Evolutionary conservation across 1,140 invertebrate genomes (phyloP), one percentile per base, ranked within the genome.

Genomic region (Mizuhopecten yessoensis): DNA sequence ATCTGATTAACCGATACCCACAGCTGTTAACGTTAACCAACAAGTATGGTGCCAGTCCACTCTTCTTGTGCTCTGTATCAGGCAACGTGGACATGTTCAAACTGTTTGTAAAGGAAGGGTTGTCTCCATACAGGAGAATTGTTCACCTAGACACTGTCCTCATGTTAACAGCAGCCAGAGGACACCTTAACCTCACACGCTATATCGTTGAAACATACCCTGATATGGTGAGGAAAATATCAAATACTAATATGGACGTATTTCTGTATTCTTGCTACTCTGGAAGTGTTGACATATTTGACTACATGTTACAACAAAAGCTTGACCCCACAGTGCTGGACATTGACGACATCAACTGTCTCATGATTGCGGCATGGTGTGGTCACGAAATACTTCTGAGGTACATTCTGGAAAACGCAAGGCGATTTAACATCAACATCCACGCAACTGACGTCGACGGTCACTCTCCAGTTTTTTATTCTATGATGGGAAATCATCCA

Each of bases 1-100:
- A 75, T n/a, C 57, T 75, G 23, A 11, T 29, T 3, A n/a, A 75
- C n/a, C 9, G 57, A 29, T 75, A 75, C 17, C 57, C 57, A 75
- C 1, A 75, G n/a, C n/a, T 75, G n/a, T 75, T 75, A n/a, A 29
- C 23, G 9, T 29, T 75, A 75, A n/a, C 1, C 29, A 75, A 75
- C n/a, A 75, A 75, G 17, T 75, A 29, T 75, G 57, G 29, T 29
- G 15, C 57, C 9, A 29, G 23, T 75, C 57, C 57, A 29, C 57
- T 75, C n/a, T 75, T 75, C 11, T 75, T 75, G 11, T 75, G 57
- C 11, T 75, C 57, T 75, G 57, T 75, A 29, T 75, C 57, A 3
- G 57, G 57, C n/a, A 75, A 75, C n/a, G 57, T 75, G 57, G 57
- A 75, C 11, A 75, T 75, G 57, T 75, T 75, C 29, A 75, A 75